Evolutionary conservation across 2,888 invertebrate genomes (phyloP), one percentile per base, ranked within the genome.

Genomic region (Xestia xanthographa): DNA sequence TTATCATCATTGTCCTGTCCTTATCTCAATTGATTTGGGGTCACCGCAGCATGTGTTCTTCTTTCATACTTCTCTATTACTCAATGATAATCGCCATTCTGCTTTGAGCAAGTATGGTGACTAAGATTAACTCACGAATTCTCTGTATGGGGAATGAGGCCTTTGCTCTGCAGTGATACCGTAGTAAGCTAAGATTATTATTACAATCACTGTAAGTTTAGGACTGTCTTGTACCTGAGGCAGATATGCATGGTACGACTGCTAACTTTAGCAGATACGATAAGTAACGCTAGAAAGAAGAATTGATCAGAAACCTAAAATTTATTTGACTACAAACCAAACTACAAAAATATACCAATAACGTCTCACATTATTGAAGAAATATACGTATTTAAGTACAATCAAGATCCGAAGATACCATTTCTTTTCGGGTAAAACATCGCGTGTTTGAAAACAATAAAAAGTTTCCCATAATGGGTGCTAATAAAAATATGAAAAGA

Each of bases 401-500:
- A 56, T 71, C 48, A 62, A 78, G 60, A 71, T 74, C 63, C 48
- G 14, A 72, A 76, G 62, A 79, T 66, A 53, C 26, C n/a, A 68
- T 68, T 85, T 75, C 22, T 63, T 85, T 82, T 38, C 34, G 38
- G 53, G 68, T 65, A 48, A 60, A 77, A 71, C 48, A 71, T 86
- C 34, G 80, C 86, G 68, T 83, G 83, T 74, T 53, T 14, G 12
- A 62, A 43, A 74, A 74, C 68, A 72, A 79, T 83, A 83, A 86
- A 86, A 86, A 77, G 12, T 68, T 84, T 53, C 12, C 65, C 62
- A 69, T 79, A 71, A 74, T 68, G 73, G 62, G 45, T 41, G 66
- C 72, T 72, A 83, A 83, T 86, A 86, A 83, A 83, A 83, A 83
- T 73, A 72, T 71, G 48, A 74, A 83, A 71, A 60, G 68, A 67